Evolutionary conservation across 2,797 vertebrate species (phyloP).

Genomic region (Phalanger gymnotis): DNA sequence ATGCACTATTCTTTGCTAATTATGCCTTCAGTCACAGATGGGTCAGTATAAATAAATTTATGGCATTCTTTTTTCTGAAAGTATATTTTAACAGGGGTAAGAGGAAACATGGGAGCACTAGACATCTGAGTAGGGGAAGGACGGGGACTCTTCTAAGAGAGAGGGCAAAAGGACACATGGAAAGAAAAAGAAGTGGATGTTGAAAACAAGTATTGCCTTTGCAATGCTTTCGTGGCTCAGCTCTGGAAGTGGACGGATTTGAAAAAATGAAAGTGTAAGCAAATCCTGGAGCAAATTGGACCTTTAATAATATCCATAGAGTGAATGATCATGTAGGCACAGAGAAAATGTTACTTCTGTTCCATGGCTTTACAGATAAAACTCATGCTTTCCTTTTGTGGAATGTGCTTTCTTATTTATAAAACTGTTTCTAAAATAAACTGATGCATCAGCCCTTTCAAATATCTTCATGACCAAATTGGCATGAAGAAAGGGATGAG

Average conservation of each 20-base stretch:
- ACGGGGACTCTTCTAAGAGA: not conserved
- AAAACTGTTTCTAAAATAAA: constrained; percentile 53
- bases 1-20: not conserved
- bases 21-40: not conserved
- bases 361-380: constrained; percentile 8
- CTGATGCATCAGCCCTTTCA: constrained; percentile 11
- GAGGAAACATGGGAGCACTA: not conserved
- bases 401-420: constrained; percentile 37
- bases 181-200: not conserved
- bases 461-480: constrained; percentile 47
- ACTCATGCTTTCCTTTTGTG: constrained; percentile 4
- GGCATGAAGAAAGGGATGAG: constrained; percentile 46
- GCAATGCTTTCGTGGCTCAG: not conserved
- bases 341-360: not conserved
- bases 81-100: not conserved
- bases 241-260: not conserved
- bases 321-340: not conserved
- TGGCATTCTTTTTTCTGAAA: not conserved
- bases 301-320: not conserved
- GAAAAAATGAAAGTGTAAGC: not conserved
- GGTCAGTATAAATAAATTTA: not conserved
- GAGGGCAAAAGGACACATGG: not conserved
- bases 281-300: not conserved
- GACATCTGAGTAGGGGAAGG: not conserved
- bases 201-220: not conserved